Base-by-base conservation (phyloP, 2,797 vertebrate genomes). In the Clarias laeviceps region DNA sequence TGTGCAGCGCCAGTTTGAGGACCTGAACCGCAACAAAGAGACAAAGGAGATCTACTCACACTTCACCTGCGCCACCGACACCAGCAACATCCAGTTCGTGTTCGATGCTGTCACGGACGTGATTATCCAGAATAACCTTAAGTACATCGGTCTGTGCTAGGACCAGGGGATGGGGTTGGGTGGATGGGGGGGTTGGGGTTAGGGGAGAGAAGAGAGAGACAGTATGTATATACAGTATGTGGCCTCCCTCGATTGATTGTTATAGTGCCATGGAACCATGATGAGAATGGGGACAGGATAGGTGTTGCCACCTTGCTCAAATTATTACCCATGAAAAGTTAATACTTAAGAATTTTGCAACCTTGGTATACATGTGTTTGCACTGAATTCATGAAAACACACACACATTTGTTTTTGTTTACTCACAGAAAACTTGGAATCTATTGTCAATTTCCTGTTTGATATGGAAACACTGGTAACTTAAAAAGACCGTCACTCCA, bases 11-110 rank as follows among this genome's bases (percentile, higher is more conserved):
- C 98, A 99, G 94, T 99, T 99, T 50, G 98, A 99, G 96, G 98
- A 99, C 96, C 97, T 99, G 89, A 99, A 99, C 92, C 98, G 98
- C 93, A 99, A 99, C 97, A 99, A 99, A 94, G 98, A 99, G 93
- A 99, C 98, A 94, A 99, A 99, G 97, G 98, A 99, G 93, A 99
- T 99, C 94, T 99, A 99, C 92, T 99, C 98, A 3, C 98, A 99
- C 93, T 99, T 99, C 95, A 99, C 98, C 92, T 99, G 98, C 80
- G 98, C 98, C 94, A 99, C 98, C 57, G 98, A 99, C 93, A 99
- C 98, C 96, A 99, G 98, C 96, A 99, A 99, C 96, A 99, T 99
- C 96, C 98, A 99, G 90, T 99, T 99, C 93, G 98, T 99, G 92
- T 99, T 99, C 89, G 98, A 99, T 80, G 98, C 98, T 32, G 98